Evolutionary conservation across 1,140 invertebrate species (phyloP).

Genomic region (Drosophila pachea): DNA sequence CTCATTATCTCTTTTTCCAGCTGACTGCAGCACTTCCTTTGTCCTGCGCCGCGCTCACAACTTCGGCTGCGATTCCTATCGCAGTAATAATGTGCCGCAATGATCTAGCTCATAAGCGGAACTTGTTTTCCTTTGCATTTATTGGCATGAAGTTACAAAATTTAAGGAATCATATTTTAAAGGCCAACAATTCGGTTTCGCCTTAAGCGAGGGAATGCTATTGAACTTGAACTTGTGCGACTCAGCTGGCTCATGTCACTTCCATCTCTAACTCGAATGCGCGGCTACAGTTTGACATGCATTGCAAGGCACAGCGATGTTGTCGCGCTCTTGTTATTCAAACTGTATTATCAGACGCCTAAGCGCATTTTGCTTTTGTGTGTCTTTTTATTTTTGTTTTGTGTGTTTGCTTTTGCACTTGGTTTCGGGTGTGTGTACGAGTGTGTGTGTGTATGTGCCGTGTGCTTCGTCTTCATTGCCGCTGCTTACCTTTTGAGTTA

Average conservation of each 20-base stretch:
- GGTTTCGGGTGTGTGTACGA: constrained; percentile 45
- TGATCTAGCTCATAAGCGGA: neutral
- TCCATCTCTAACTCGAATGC: constrained; percentile 22
- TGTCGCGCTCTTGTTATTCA: neutral
- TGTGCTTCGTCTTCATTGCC: constrained; percentile 31
- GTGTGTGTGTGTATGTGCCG: constrained; percentile 22
- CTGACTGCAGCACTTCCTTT: constrained; percentile 6
- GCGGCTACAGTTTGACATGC: constrained; percentile 14
- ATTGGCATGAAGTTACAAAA: no score
- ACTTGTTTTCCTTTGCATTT: neutral
- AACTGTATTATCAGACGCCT: constrained; percentile 66
- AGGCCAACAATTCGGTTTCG: no score
- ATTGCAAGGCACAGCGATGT: neutral
- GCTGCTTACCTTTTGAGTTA: constrained; percentile 62
- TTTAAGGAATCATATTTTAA: no score
- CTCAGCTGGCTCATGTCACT: constrained; percentile 33
- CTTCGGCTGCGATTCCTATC: neutral
- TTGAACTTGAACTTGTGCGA: constrained; percentile 4
- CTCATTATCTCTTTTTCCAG: constrained; percentile 51
- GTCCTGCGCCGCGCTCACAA: neutral
- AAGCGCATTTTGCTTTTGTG: constrained; percentile 26
- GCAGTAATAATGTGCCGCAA: neutral
- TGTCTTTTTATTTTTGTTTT: constrained; percentile 40
- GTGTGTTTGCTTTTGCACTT: constrained; percentile 64
- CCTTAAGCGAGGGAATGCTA: no score